Percentiles rank a stretch among this genome's conserved stretches.
These are phyloP conservation scores for Agrochola macilenta DNA, from an alignment of 2,888 invertebrate species.

Conservation along the genomic window DNA sequence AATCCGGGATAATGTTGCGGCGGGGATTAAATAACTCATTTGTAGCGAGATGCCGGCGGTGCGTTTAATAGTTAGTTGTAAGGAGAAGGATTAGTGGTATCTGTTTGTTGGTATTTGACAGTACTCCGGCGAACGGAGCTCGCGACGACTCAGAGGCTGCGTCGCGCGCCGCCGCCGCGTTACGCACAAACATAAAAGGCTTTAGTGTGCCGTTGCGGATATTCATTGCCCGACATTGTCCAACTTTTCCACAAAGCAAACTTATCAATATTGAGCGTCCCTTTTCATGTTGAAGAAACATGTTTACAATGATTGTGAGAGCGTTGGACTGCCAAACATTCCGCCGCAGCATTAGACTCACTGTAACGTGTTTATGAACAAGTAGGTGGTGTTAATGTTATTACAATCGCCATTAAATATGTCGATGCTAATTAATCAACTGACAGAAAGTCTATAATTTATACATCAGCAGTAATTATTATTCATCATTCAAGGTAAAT, in stretches of 20 bases:
- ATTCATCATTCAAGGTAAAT: conserved; percentile 88
- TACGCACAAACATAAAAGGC: conserved; percentile 81
- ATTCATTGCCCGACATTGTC: conserved; percentile 69
- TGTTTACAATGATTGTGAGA: conserved; percentile 39
- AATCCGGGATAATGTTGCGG: conserved; percentile 86
- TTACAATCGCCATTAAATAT: conserved; percentile 78
- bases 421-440: conserved; percentile 82
- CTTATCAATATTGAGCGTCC: conserved; percentile 57
- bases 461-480: conserved; percentile 82
- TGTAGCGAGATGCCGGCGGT: conserved; percentile 85
- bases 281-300: conserved; percentile 40
- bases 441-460: conserved; percentile 84
- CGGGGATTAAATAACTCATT: conserved; percentile 84
- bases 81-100: conserved; percentile 85
- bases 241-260: conserved; percentile 65
- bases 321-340: conserved; percentile 40
- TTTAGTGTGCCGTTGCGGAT: conserved; percentile 67
- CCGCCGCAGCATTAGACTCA: conserved; percentile 23
- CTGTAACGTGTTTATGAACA: conserved; percentile 60
- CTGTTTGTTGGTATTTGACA: conserved; percentile 82
- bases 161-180: conserved; percentile 73
- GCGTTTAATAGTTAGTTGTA: conserved; percentile 83
- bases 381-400: conserved; percentile 68
- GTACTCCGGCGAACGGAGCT: conserved; percentile 67
- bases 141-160: conserved; percentile 70